Base-by-base conservation (phyloP, 2,797 vertebrate genomes). In the Leucoraja ocellata region DNA sequence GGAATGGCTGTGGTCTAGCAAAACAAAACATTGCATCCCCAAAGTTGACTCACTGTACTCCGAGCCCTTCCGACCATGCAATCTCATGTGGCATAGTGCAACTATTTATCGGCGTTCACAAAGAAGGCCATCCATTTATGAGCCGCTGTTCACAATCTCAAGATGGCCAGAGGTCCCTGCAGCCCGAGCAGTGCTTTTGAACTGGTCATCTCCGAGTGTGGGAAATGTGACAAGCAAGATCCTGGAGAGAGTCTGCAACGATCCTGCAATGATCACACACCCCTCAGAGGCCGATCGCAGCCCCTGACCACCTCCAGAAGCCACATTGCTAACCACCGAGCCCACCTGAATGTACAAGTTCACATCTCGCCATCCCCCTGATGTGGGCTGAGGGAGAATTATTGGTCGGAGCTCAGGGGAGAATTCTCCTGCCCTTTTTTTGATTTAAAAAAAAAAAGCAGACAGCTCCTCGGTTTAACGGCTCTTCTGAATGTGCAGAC, bases 21-120 rank as follows among this genome's bases (percentile, higher is more conserved):
- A 88, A 46, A 63, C 61, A 88, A 88, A 88, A 88, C n/a, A 88
- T 4, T 68, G 63, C n/a, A 68, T 88, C 84, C 61, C 61, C 32
- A 88, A 88, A 88, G 36, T 63, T 21, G 84, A 88, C n/a, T 88
- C n/a, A 36, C 61, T 68, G 61, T 68, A 63, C 3, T 88, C n/a
- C 4, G 84, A 36, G n/a, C n/a, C 63, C 18, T 65, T 32, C 5
- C 28, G 84, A 68, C 61, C n/a, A 68, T 68, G n/a, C 13, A 86
- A n/a, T 58, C 25, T 10, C 46, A 58, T 1, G 8, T 0, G 10
- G n/a, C 7, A 2, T 18, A 68, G 18, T 61, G 84, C 32, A 32
- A 21, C 28, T 58, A 61, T 84, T 84, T 61, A 61, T 3, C 46
- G 25, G 80, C 54, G 28, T 13, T 61, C 58, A 54, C 11, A 84